Percentiles rank a stretch among this genome's conserved stretches.
Conservation (phyloP, 2,113 vertebrate species). For the Scomber colias region DNA sequence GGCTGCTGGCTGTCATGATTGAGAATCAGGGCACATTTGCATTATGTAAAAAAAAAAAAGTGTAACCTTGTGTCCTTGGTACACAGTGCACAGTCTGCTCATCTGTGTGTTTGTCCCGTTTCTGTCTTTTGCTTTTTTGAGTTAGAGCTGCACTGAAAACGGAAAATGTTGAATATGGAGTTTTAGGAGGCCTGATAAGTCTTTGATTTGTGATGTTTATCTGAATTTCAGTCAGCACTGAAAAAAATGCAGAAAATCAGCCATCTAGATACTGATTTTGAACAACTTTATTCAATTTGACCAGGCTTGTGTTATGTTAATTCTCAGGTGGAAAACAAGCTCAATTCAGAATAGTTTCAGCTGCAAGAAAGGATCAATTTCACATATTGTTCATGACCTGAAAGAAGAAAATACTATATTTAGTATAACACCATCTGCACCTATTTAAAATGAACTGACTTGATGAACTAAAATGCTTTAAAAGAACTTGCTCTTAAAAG, state of each 20-base stretch:
- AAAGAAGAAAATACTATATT: neutral
- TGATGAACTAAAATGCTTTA: too few species aligned
- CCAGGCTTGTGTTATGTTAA: too few species aligned
- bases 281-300: too few species aligned
- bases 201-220: neutral
- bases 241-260: too few species aligned
- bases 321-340: too few species aligned
- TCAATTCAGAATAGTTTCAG: too few species aligned
- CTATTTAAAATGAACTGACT: neutral
- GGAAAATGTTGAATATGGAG: neutral
- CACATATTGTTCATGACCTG: too few species aligned
- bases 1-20: neutral
- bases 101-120: constrained; percentile 12
- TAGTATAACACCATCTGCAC: neutral
- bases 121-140: constrained; percentile 11
- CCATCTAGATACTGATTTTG: too few species aligned
- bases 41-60: constrained; percentile 11
- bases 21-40: constrained; percentile 17
- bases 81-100: neutral
- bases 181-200: neutral
- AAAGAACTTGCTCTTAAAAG: neutral
- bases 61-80: neutral
- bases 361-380: too few species aligned
- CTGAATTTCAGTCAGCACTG: neutral
- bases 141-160: neutral